Percentiles rank a stretch among this genome's conserved stretches.
Evolutionary conservation across 53 echinoderm and acorn worm genomes (phyloP).

Genomic region (Henricia sp.): DNA sequence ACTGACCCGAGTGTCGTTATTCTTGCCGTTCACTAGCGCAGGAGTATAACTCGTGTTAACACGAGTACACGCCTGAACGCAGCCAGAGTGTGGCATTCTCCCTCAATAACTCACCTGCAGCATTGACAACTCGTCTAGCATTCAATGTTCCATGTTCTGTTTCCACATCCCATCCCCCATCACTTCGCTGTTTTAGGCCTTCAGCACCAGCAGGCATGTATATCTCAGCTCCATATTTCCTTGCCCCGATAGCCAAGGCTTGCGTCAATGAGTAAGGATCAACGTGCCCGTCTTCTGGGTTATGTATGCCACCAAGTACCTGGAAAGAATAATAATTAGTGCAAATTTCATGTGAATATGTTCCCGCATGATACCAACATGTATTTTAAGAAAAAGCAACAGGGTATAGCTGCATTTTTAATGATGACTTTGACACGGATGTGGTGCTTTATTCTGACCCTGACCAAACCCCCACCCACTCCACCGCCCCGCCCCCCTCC

Average conservation of each 20-base stretch:
- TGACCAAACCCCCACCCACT: too few species aligned
- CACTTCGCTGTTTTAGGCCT: constrained; percentile 61
- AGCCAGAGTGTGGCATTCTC: too few species aligned
- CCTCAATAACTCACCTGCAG: constrained; percentile 89
- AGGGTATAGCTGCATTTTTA: too few species aligned
- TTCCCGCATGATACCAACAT: neutral
- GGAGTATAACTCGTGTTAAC: too few species aligned
- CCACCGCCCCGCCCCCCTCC: neutral
- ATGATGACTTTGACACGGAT: too few species aligned
- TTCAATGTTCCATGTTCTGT: constrained; percentile 84
- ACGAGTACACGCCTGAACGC: too few species aligned
- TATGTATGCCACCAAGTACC: constrained; percentile 86
- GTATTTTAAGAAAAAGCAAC: too few species aligned
- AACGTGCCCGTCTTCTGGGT: constrained; percentile 88
- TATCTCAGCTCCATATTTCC: constrained; percentile 94
- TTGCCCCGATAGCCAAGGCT: constrained; percentile 89
- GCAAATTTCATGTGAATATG: neutral
- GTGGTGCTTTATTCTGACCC: too few species aligned
- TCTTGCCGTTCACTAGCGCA: too few species aligned
- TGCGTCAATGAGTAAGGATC: constrained; percentile 99
- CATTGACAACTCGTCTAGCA: constrained; percentile 90
- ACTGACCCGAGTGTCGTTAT: too few species aligned
- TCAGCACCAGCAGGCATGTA: constrained; percentile 78
- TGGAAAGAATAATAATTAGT: constrained; percentile 3
- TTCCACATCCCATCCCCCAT: constrained; percentile 90